Conservation (phyloP, 2,113 vertebrate species). For the Sphaerodactylus townsendi region DNA sequence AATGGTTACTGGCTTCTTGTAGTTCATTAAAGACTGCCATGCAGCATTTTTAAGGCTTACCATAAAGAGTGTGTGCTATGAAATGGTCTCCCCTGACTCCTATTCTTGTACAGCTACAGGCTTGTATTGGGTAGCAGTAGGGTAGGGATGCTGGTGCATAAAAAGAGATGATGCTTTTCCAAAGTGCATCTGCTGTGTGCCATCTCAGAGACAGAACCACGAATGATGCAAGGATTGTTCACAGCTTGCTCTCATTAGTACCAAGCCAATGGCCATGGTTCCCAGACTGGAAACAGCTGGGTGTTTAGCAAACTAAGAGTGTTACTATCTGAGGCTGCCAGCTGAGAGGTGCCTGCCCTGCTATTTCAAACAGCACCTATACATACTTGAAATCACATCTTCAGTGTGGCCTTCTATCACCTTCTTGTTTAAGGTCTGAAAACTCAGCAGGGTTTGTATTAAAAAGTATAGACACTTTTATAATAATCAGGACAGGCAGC, state of each 20-base stretch:
- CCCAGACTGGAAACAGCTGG: background rate
- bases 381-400: background rate
- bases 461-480: background rate
- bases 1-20: constrained; percentile 31
- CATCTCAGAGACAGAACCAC: constrained; percentile 5
- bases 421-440: background rate
- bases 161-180: background rate
- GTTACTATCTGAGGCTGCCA: background rate
- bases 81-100: background rate
- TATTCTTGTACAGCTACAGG: constrained; percentile 10
- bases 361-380: background rate
- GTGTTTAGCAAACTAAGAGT: background rate
- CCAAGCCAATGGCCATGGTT: background rate
- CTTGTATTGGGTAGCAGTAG: background rate
- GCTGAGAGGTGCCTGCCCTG: background rate
- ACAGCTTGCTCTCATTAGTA: background rate
- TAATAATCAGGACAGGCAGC: background rate
- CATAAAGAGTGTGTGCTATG: constrained; percentile 18
- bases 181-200: constrained; percentile 2
- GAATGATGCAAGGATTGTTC: constrained; percentile 22
- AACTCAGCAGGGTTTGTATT: background rate
- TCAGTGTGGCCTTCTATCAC: background rate
- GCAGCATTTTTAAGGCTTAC: constrained; percentile 38
- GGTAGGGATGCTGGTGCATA: background rate
- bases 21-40: constrained; percentile 29